These are phyloP conservation scores for Ridgeia piscesae DNA, from an alignment of 1,140 invertebrate species.

Conservation along the genomic window DNA sequence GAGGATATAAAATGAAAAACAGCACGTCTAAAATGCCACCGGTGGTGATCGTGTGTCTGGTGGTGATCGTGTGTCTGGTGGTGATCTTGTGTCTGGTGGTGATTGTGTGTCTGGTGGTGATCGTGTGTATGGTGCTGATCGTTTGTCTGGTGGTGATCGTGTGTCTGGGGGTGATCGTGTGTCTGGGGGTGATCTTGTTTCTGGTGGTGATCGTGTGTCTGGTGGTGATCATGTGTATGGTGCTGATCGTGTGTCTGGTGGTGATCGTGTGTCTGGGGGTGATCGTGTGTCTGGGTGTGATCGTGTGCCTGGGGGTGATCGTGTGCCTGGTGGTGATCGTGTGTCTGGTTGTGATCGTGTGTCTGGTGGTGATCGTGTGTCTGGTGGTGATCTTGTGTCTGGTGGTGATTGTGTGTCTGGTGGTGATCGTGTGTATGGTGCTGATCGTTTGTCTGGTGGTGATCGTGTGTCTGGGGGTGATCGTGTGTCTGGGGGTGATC, in stretches of 20 bases:
- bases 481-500: not conserved
- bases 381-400: too few relatives aligned
- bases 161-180: not conserved
- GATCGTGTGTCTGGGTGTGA: not conserved
- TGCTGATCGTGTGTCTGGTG: not conserved
- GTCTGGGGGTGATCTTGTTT: too few relatives aligned
- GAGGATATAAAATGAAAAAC: not conserved
- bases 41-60: not conserved
- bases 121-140: not conserved
- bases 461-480: not conserved
- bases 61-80: not conserved
- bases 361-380: not conserved
- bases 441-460: too few relatives aligned
- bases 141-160: not conserved
- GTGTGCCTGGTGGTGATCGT: not conserved
- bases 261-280: not conserved
- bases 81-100: too few relatives aligned
- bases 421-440: not conserved
- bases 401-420: not conserved
- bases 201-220: not conserved
- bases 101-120: not conserved
- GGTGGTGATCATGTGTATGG: too few relatives aligned
- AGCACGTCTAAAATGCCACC: not conserved
- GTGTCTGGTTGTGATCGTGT: too few relatives aligned
- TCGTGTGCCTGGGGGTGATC: not conserved